Base-by-base conservation (phyloP, 2,797 vertebrate species). In the Crocidura indochinensis region DNA sequence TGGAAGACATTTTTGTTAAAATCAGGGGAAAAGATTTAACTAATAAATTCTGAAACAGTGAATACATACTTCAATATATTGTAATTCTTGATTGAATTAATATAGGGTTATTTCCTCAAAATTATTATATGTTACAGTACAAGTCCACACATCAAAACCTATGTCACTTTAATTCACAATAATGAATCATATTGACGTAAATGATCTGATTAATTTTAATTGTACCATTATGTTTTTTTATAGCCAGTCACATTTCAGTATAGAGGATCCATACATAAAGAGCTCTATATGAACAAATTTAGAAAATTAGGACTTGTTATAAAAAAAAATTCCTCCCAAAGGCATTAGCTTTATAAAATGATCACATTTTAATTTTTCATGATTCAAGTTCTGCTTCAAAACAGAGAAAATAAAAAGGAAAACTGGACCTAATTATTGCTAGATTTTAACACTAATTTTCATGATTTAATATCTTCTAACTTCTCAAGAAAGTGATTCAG, bases 381-480 rank as follows among this genome's bases (percentile, higher is more conserved):
- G 10, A 22, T 17, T 29, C 12, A 38, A 38, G 38, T 38, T 38
- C 38, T 78, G 24, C 31, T 85, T 71, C 60, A 90, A 83, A 83
- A 71, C 1, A 73, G 20, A 90, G 46, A 47, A 87, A 76, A 65
- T 31, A 46, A 19, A 49, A 73, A 51, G 0, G n/a, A 88, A 44
- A 53, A 86, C 65, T 75, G 51, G 44, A 83, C 10, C 10, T 56
- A 46, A 77, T 69, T 90, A 84, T 26, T 83, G 69, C 46, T 24
- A 90, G 65, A 22, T 49, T 90, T 78, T 83, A 49, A 20, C 72
- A 53, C 65, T 46, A 38, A 64, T 51, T 93, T 77, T 29, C 5
- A n/a, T 56, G 44, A 87, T 31, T 71, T 67, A 84, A 72, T 64
- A 29, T 2, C 14, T 31, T 31, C 1, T 15, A 20, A 38, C 68